phyloP scores from a whole-genome alignment of 2,888 invertebrate genomes.

The Nudaria mundana region DNA sequence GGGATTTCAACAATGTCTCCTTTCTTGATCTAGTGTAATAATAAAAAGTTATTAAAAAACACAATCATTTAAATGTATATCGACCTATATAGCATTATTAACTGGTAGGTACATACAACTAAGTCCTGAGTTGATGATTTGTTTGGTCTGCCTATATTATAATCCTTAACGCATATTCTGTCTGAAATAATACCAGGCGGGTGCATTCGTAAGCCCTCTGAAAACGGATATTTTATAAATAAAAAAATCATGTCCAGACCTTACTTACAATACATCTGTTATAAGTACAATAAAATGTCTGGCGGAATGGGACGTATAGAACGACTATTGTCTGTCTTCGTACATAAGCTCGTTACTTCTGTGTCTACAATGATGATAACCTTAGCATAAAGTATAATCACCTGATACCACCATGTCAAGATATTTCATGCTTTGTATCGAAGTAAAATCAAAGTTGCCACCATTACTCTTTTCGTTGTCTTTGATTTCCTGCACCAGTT shows the following conservation, averaged over 20 bases:
- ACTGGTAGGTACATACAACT: conserved; percentile 54
- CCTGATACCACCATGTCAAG: conserved; percentile 82
- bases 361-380: too few relatives aligned
- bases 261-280: not conserved
- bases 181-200: conserved; percentile 56
- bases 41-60: not conserved
- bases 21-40: conserved; percentile 11
- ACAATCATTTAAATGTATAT: too few relatives aligned
- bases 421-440: conserved; percentile 76
- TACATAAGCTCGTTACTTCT: too few relatives aligned
- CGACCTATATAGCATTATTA: too few relatives aligned
- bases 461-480: conserved; percentile 55
- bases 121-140: conserved; percentile 40
- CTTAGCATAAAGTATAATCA: too few relatives aligned
- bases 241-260: too few relatives aligned
- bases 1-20: conserved; percentile 17
- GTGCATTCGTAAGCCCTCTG: conserved; percentile 64
- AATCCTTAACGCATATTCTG: conserved; percentile 73
- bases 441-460: conserved; percentile 66
- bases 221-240: too few relatives aligned
- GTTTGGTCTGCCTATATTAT: conserved; percentile 59
- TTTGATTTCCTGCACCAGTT: conserved; percentile 75
- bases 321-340: too few relatives aligned
- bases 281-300: too few relatives aligned
- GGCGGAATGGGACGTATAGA: too few relatives aligned